These are phyloP conservation scores for Etheostoma perlongum DNA, from an alignment of 2,797 vertebrate genomes.

Conservation along the genomic window DNA sequence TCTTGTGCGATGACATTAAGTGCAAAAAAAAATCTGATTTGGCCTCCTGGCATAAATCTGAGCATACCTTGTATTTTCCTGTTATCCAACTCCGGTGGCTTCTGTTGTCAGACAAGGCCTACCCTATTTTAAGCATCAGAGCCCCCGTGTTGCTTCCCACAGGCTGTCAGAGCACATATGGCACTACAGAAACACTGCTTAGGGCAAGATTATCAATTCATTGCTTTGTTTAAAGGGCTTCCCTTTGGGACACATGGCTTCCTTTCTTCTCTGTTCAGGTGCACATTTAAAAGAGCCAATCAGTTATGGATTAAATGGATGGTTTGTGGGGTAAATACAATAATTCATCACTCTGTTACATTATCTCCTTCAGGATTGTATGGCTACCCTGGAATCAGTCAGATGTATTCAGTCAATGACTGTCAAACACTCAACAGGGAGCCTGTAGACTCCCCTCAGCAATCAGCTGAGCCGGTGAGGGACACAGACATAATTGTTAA, in stretches of 20 bases:
- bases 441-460: conserved; percentile 33
- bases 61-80: conserved; percentile 37
- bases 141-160: conserved; percentile 56
- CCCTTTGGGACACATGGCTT: conserved; percentile 22
- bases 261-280: conserved; percentile 24
- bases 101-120: conserved; percentile 49
- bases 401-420: conserved; percentile 25
- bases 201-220: conserved; percentile 62
- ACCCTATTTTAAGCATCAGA: conserved; percentile 71
- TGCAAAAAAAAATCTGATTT: conserved; percentile 21
- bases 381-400: conserved; percentile 13
- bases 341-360: conserved; percentile 31
- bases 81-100: conserved; percentile 43
- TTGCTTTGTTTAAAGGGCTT: conserved; percentile 48
- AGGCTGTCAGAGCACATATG: conserved; percentile 68
- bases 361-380: conserved; percentile 8
- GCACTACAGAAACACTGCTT: conserved; percentile 54
- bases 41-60: conserved; percentile 29
- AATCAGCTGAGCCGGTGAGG: conserved; percentile 46
- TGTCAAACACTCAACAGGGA: conserved; percentile 4
- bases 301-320: not conserved
- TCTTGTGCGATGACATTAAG: conserved; percentile 24
- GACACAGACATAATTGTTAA: conserved; percentile 44
- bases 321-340: conserved; percentile 8
- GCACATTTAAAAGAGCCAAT: conserved; percentile 19